Evolutionary conservation across 2,888 invertebrate genomes (phyloP).

Genomic region (Amphipyra tragopoginis): DNA sequence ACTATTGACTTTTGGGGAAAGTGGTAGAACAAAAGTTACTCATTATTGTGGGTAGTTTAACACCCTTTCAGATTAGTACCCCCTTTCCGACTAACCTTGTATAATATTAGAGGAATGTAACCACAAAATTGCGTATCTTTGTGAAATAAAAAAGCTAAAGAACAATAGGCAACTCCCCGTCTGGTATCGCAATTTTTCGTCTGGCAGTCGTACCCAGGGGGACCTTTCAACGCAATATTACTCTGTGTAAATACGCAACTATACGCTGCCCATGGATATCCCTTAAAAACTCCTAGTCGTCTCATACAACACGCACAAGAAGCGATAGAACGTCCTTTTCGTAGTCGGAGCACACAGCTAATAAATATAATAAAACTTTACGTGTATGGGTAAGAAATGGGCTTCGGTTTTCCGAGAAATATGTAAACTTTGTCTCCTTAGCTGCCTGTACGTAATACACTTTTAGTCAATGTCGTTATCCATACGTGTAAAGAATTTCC

Average conservation of each 20-base stretch:
- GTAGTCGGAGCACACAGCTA: conserved; percentile 17
- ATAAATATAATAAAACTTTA: conserved; percentile 35
- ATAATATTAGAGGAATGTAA: neutral
- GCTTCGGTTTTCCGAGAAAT: conserved; percentile 33
- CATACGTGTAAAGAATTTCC: conserved; percentile 33
- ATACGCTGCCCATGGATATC: conserved; percentile 5
- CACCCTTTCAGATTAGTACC: too few species aligned
- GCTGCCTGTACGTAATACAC: neutral
- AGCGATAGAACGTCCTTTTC: conserved; percentile 15
- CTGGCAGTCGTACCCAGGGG: conserved; percentile 24
- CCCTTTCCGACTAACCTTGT: too few species aligned
- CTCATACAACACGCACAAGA: conserved; percentile 6
- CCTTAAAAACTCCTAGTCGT: conserved; percentile 16
- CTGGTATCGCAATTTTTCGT: conserved; percentile 37
- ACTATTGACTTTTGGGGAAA: too few species aligned
- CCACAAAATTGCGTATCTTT: conserved; percentile 4
- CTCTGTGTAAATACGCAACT: neutral
- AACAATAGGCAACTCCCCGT: conserved; percentile 33
- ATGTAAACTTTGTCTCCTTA: conserved; percentile 7
- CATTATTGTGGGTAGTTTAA: too few species aligned
- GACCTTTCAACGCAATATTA: conserved; percentile 17
- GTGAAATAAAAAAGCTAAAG: neutral
- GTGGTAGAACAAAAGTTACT: too few species aligned
- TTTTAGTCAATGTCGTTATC: conserved; percentile 8
- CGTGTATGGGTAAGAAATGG: conserved; percentile 25